These are phyloP conservation scores for Brachionus koreanus DNA, from an alignment of 1,140 invertebrate genomes.

Conservation along the genomic window DNA sequence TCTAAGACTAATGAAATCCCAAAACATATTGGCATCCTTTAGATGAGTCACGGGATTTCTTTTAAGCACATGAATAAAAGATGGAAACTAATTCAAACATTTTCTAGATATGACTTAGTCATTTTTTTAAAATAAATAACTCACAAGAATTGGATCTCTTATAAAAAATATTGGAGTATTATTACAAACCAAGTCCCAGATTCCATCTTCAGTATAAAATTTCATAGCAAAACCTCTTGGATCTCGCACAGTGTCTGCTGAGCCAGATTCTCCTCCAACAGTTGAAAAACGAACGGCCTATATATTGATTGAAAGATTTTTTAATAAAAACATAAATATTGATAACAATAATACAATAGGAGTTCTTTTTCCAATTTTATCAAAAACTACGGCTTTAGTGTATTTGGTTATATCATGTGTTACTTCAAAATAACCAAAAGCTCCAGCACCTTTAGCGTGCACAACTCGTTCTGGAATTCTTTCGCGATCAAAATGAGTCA, in stretches of 20 bases:
- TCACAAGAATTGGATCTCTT: constrained; percentile 80
- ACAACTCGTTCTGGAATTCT: constrained; percentile 94
- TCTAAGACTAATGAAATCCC: constrained; percentile 85
- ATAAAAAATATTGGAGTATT: constrained; percentile 96
- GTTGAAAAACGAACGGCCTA: constrained; percentile 77
- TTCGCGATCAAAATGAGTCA: constrained; percentile 82
- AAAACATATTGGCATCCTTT: constrained; percentile 76
- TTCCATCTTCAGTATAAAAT: constrained; percentile 91
- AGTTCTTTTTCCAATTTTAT: constrained; percentile 76
- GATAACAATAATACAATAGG: constrained; percentile 54
- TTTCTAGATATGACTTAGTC: neutral
- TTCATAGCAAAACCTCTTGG: constrained; percentile 89
- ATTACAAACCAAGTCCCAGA: constrained; percentile 94
- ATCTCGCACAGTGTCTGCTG: constrained; percentile 70
- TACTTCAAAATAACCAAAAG: constrained; percentile 93
- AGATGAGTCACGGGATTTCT: constrained; percentile 88
- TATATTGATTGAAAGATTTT: too few species aligned
- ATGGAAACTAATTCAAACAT: constrained; percentile 61
- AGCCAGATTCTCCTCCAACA: constrained; percentile 81
- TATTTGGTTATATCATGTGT: constrained; percentile 84
- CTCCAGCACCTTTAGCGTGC: constrained; percentile 88
- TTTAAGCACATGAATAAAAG: constrained; percentile 68
- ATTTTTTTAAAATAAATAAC: neutral
- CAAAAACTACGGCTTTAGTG: constrained; percentile 76
- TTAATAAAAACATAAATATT: too few species aligned